Evolutionary conservation across 2,888 invertebrate species (phyloP).

Genomic region (Thymelicus acteon): DNA sequence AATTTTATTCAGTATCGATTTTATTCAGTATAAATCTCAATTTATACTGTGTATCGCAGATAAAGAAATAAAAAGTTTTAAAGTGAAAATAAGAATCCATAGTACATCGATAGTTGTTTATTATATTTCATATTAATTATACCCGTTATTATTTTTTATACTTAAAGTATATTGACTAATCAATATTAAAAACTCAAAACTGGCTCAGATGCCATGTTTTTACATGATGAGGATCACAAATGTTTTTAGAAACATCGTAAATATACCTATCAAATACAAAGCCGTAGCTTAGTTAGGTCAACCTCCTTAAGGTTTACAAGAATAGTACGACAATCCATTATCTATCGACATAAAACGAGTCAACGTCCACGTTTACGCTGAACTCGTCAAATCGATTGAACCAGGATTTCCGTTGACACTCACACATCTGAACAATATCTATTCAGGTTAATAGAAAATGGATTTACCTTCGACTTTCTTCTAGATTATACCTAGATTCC

Average conservation of each 20-base stretch:
- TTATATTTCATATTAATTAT: too few species aligned
- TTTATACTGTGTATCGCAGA: too few species aligned
- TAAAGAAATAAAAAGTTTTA: too few species aligned
- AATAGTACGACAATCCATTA: slow-evolving; percentile 23
- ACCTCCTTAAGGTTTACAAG: background rate
- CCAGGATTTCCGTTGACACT: slow-evolving; percentile 72
- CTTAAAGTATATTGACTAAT: too few species aligned
- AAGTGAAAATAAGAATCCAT: too few species aligned
- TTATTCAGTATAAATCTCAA: background rate
- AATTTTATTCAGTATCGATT: background rate
- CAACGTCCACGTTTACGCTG: slow-evolving; percentile 42
- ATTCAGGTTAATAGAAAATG: slow-evolving; percentile 54
- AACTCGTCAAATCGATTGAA: slow-evolving; percentile 53
- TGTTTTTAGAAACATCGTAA: too few species aligned
- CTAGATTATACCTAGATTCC: too few species aligned
- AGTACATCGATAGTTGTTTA: too few species aligned
- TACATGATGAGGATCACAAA: too few species aligned
- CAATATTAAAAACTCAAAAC: too few species aligned
- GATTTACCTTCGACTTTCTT: slow-evolving; percentile 39
- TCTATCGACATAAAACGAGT: slow-evolving; percentile 26
- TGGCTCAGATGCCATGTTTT: too few species aligned
- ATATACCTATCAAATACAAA: background rate
- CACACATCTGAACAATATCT: slow-evolving; percentile 44
- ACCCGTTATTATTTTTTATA: too few species aligned
- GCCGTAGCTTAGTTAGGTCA: background rate